These are phyloP conservation scores for Tetramorium parvispinum DNA, from an alignment of 1,140 invertebrate species.

Conservation along the genomic window DNA sequence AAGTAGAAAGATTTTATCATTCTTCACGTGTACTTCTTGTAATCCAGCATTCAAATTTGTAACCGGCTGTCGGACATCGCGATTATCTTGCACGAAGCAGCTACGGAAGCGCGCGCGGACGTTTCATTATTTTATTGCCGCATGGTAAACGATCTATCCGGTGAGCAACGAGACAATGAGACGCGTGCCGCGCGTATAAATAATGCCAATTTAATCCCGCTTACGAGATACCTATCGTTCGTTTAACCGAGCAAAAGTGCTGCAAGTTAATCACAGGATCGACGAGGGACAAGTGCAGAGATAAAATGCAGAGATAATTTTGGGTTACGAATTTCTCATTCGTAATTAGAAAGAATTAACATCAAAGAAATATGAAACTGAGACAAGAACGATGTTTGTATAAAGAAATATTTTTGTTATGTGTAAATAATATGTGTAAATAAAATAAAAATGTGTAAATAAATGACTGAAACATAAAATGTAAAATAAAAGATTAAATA, in stretches of 20 bases:
- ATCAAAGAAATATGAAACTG: neutral
- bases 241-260: slow-evolving; percentile 50
- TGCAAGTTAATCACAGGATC: slow-evolving; percentile 54
- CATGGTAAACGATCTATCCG: slow-evolving; percentile 66
- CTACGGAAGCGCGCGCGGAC: neutral
- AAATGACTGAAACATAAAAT: neutral
- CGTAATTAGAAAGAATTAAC: neutral
- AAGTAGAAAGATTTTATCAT: slow-evolving; percentile 31
- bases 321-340: neutral
- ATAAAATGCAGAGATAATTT: neutral
- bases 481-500: neutral
- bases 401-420: slow-evolving; percentile 1
- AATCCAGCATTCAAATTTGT: slow-evolving; percentile 39
- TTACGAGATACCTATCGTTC: slow-evolving; percentile 79
- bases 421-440: neutral
- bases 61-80: slow-evolving; percentile 44
- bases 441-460: neutral
- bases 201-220: slow-evolving; percentile 81
- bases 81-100: slow-evolving; percentile 28
- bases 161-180: slow-evolving; percentile 77
- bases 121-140: slow-evolving; percentile 75
- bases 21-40: neutral
- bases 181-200: slow-evolving; percentile 80
- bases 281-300: neutral
- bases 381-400: neutral